phyloP scores from a whole-genome alignment of 2,797 vertebrate species.

The Leptatherina wallacei region DNA sequence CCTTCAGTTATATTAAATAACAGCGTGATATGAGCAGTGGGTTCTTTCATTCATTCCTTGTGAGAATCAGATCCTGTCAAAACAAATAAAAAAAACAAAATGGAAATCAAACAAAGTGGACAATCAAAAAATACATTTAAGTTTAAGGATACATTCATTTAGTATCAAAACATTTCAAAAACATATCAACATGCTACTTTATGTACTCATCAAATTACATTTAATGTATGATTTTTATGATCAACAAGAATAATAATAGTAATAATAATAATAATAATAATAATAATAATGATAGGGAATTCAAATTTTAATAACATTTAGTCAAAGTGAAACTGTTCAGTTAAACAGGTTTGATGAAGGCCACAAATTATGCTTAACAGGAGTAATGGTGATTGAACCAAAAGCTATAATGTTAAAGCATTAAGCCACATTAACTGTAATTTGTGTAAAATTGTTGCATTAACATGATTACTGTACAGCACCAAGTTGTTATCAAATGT shows the following conservation, averaged over 20 bases:
- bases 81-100: slow-evolving; percentile 43
- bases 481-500: slow-evolving; percentile 9
- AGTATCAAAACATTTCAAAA: neutral
- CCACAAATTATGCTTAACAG: neutral
- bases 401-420: slow-evolving; percentile 8
- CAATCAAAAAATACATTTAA: slow-evolving; percentile 17
- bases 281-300: neutral
- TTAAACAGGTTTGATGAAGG: neutral
- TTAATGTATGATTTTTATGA: neutral
- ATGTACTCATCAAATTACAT: neutral
- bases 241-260: too few species aligned
- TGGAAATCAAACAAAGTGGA: slow-evolving; percentile 44
- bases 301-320: neutral
- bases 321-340: neutral
- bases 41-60: slow-evolving; percentile 67
- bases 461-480: slow-evolving; percentile 16
- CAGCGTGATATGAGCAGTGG: slow-evolving; percentile 48
- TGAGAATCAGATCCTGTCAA: slow-evolving; percentile 68
- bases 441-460: slow-evolving; percentile 27
- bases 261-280: neutral
- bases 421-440: slow-evolving; percentile 16
- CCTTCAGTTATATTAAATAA: slow-evolving; percentile 60
- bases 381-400: slow-evolving; percentile 6
- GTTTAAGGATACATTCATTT: neutral
- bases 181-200: neutral